Evolutionary conservation across 2,888 invertebrate species (phyloP).

Genomic region (Agapetus fuscipes): DNA sequence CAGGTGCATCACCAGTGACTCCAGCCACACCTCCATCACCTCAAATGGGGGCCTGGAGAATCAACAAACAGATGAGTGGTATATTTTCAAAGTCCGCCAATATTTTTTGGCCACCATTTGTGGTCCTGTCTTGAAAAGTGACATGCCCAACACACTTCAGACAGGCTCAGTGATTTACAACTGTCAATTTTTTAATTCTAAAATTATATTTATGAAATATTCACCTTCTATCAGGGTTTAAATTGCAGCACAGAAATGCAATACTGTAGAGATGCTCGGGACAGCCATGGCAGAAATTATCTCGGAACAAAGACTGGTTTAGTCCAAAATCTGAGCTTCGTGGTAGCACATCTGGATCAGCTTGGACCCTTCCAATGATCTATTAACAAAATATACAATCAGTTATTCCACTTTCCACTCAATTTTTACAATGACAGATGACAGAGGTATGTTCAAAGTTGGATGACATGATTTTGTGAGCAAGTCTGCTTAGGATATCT

Average conservation of each 20-base stretch:
- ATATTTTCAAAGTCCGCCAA: too few relatives aligned
- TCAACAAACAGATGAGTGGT: too few relatives aligned
- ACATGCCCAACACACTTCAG: too few relatives aligned
- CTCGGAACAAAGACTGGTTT: slow-evolving; percentile 75
- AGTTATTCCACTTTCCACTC: too few relatives aligned
- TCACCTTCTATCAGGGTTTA: slow-evolving; percentile 82
- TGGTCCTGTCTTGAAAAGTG: too few relatives aligned
- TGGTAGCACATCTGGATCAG: slow-evolving; percentile 90
- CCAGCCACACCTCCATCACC: slow-evolving; percentile 81
- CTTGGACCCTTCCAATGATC: slow-evolving; percentile 91
- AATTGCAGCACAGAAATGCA: slow-evolving; percentile 82
- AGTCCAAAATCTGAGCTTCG: slow-evolving; percentile 87
- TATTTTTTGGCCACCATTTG: too few relatives aligned
- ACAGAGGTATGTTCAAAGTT: too few relatives aligned
- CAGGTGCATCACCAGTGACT: slow-evolving; percentile 64
- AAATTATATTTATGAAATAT: neutral
- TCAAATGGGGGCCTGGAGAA: slow-evolving; percentile 74
- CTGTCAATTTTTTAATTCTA: too few relatives aligned
- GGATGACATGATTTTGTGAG: too few relatives aligned
- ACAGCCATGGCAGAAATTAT: slow-evolving; percentile 73
- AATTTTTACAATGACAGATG: too few relatives aligned
- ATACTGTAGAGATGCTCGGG: slow-evolving; percentile 82
- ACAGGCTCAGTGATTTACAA: too few relatives aligned
- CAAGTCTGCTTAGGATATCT: too few relatives aligned
- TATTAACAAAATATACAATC: slow-evolving; percentile 29